A percentile compares a stretch with the other conserved stretches of the same genome.
Evolutionary conservation across 1,140 invertebrate species (phyloP).

Genomic region (Dysdera silvatica): DNA sequence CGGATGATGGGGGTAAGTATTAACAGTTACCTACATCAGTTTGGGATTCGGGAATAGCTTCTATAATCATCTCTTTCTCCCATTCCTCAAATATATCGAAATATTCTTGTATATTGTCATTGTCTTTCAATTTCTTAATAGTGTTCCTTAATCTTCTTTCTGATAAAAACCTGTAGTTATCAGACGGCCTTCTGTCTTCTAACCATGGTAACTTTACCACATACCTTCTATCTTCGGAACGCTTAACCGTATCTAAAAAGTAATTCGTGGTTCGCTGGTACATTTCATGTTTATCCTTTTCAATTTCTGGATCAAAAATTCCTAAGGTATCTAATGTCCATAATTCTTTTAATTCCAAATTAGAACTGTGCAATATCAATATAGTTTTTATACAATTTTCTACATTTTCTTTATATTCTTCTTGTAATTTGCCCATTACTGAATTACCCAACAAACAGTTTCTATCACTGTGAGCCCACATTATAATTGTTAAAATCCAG

Average conservation of each 20-base stretch:
- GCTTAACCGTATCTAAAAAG: background rate
- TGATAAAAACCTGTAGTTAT: background rate
- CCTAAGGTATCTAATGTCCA: constrained; percentile 5
- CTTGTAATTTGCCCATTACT: constrained; percentile 2
- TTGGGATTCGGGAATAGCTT: background rate
- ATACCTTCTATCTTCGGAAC: background rate
- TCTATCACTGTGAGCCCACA: background rate
- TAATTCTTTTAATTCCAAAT: background rate
- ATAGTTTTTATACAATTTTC: background rate
- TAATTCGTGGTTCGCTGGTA: background rate
- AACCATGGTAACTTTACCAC: constrained; percentile 11
- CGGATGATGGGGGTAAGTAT: constrained; percentile 7
- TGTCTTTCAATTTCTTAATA: constrained; percentile 4
- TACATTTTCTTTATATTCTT: background rate
- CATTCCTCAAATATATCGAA: constrained; percentile 1
- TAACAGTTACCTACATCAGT: background rate
- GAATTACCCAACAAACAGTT: background rate
- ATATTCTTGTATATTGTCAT: background rate
- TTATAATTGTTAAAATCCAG: constrained; percentile 2
- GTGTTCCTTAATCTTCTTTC: background rate
- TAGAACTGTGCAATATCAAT: background rate
- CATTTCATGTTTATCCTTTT: background rate
- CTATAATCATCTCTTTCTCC: background rate
- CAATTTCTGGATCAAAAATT: background rate
- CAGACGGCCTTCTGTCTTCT: background rate